A percentile compares a stretch with the other conserved stretches of the same genome.
These are phyloP conservation scores for Nesogale talazaci DNA, from an alignment of 2,113 vertebrate genomes.

Conservation along the genomic window DNA sequence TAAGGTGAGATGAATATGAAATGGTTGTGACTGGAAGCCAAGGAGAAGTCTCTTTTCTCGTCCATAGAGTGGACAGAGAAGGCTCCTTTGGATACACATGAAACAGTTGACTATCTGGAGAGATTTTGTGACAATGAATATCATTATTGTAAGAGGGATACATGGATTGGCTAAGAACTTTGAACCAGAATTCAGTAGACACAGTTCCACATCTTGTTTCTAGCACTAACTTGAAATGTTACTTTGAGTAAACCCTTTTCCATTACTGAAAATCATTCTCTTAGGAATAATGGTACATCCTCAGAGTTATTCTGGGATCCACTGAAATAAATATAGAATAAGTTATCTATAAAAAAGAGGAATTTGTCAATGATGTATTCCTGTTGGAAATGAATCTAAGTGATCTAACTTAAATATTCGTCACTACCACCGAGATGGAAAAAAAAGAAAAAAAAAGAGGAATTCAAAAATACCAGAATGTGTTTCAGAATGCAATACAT, in stretches of 20 bases:
- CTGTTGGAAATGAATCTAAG: too few species aligned
- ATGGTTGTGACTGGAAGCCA: neutral
- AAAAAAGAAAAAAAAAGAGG: too few species aligned
- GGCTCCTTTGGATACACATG: neutral
- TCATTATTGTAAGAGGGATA: neutral
- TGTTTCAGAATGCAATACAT: neutral
- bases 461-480: neutral
- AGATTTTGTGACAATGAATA: neutral
- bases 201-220: constrained; percentile 41
- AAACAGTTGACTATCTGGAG: neutral
- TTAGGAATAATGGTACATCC: neutral
- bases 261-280: neutral
- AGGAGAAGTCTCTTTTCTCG: neutral
- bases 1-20: neutral
- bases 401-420: too few species aligned
- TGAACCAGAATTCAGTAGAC: constrained; percentile 4
- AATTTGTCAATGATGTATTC: too few species aligned
- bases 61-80: neutral
- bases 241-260: neutral
- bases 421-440: too few species aligned
- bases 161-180: neutral
- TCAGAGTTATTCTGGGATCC: neutral
- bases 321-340: neutral
- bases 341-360: neutral
- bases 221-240: constrained; percentile 22